Evolutionary conservation across 2,888 invertebrate species (phyloP), one percentile per base, ranked within the genome.

Genomic region (Scaptomyza polygonia): DNA sequence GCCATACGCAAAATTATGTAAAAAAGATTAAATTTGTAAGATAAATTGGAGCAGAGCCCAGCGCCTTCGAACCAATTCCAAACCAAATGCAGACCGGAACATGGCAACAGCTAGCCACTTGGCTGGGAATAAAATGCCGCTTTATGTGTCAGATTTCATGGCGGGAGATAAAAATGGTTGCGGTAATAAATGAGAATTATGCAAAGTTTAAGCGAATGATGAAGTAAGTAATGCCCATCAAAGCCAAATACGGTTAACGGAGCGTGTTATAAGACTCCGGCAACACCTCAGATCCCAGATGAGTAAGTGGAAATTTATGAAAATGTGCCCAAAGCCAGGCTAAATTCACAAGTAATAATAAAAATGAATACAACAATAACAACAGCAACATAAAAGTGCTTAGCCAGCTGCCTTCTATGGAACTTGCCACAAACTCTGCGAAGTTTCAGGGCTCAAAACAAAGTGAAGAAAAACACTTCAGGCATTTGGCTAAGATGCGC

Each of bases 1-100:
- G 88, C 87, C 82, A 69, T 77, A 82, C 74, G 62, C 63, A 79
- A 87, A 85, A 82, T 82, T 71, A 82, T 85, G 88, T 87, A 87
- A 85, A 86, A 86, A 72, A 82, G 82, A 82, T 82, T 87, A 87
- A 82, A 82, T 87, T 82, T 85, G 82, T 79, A 77, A 87, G 87
- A 82, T 82, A 82, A 87, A 85, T 82, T 78, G 78, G 81, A 71
- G 74, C 62, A 67, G 67, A 59, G 56, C 47, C 43, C n/a, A 34
- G 3, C 43, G 21, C 21, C 42, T n/a, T 42, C 34, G 29, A 34
- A 30, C 44, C n/a, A n/a, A n/a, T n/a, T 43, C 36, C 16, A 9
- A 44, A 40, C 52, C 34, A 36, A 48, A 16, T 32, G 58, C 43
- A 59, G 76, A 75, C 71, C 76, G 66, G 71, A 75, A 75, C 42